phyloP scores from a whole-genome alignment of 1,140 invertebrate genomes.

The Drosophila repleta region DNA sequence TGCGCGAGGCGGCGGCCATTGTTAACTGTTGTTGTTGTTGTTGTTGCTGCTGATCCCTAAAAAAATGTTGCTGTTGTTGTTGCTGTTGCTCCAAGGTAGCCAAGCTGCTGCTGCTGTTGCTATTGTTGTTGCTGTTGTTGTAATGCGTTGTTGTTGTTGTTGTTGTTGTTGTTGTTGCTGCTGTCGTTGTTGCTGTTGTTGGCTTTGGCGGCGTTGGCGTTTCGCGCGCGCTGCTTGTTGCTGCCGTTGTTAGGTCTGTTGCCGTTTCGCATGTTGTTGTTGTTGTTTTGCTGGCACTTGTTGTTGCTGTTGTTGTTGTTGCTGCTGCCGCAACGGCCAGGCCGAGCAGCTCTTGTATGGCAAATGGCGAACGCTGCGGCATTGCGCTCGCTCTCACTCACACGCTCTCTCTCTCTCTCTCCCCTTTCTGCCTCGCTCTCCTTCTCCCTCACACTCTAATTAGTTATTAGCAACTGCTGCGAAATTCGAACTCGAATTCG shows the following conservation, averaged over 20 bases:
- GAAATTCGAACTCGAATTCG: constrained; percentile 8
- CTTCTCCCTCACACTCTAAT: background rate
- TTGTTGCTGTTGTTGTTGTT: constrained; percentile 35
- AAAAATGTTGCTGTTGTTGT: constrained; percentile 31
- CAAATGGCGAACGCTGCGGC: constrained; percentile 95
- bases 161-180: constrained; percentile 22
- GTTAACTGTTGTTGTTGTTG: constrained; percentile 85
- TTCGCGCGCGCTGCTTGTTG: constrained; percentile 34
- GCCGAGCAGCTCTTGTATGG: constrained; percentile 95
- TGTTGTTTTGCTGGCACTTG: constrained; percentile 12
- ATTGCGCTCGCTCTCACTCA: constrained; percentile 73
- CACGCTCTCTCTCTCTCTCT: background rate
- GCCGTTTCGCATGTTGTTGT: constrained; percentile 44
- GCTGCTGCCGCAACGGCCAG: constrained; percentile 83
- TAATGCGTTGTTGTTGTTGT: background rate
- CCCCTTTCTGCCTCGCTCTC: background rate
- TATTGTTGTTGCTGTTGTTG: constrained; percentile 21
- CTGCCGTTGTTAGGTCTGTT: constrained; percentile 58
- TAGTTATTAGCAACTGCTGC: constrained; percentile 1
- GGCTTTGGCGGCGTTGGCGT: constrained; percentile 43
- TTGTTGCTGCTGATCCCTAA: constrained; percentile 34
- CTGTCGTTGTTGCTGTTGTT: constrained; percentile 27
- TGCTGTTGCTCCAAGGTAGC: constrained; percentile 14
- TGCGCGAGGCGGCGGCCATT: constrained; percentile 89
- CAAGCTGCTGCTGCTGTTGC: constrained; percentile 20